Conservation (phyloP, 2,113 vertebrate species). For the Rattus rattus region DNA sequence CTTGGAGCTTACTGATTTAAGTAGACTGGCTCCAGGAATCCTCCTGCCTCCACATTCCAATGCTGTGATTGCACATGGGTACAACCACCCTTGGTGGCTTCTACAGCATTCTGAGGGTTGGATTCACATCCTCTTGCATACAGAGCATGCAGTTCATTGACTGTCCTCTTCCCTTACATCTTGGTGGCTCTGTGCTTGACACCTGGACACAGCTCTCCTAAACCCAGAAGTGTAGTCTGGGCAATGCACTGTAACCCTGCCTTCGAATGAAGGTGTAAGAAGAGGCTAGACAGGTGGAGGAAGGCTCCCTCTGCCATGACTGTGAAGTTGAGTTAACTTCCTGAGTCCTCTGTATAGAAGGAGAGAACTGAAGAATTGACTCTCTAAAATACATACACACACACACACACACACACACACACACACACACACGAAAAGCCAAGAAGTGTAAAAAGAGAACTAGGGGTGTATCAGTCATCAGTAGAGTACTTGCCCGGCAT, state of each 20-base stretch:
- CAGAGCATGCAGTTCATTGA: no score
- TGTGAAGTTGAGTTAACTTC: neutral
- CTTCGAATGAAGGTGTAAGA: neutral
- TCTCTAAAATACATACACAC: neutral
- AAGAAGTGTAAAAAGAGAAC: neutral
- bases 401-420: neutral
- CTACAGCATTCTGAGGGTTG: neutral
- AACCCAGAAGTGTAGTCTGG: neutral
- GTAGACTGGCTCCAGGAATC: neutral
- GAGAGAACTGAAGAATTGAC: neutral
- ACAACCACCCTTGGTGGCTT: neutral
- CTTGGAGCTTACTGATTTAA: neutral
- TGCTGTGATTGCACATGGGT: neutral
- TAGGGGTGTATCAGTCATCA: fast-evolving
- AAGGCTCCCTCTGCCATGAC: neutral
- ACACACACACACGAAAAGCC: no score
- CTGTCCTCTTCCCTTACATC: neutral
- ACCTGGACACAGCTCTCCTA: fast-evolving
- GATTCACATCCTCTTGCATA: no score
- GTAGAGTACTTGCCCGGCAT: neutral
- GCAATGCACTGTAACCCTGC: neutral
- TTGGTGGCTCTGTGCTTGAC: fast-evolving
- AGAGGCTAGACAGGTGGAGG: neutral
- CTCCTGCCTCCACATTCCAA: neutral
- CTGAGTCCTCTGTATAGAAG: neutral